Percentiles rank a stretch among this genome's conserved stretches.
phyloP scores from a whole-genome alignment of 2,888 invertebrate genomes.

The Rhabditophanes sp. region DNA sequence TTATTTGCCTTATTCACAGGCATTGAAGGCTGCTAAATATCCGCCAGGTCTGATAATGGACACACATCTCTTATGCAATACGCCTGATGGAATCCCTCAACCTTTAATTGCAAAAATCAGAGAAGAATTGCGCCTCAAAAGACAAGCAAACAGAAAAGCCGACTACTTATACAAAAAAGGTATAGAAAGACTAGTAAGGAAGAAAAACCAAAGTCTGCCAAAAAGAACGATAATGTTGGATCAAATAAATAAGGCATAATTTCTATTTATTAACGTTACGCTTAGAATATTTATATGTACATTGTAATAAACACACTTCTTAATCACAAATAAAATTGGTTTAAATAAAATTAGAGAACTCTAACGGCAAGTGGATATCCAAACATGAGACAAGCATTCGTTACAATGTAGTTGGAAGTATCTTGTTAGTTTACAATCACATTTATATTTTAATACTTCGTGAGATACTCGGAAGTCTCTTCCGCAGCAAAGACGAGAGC shows the following conservation, averaged over 20 bases:
- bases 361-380: slow-evolving; percentile 38
- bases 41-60: not conserved
- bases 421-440: slow-evolving; percentile 46
- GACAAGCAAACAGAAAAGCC: too few species aligned
- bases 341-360: not conserved
- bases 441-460: slow-evolving; percentile 37
- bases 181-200: too few species aligned
- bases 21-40: slow-evolving; percentile 1
- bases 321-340: too few species aligned
- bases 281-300: too few species aligned
- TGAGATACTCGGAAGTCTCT: slow-evolving; percentile 46
- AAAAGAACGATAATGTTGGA: not conserved
- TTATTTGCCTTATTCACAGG: too few species aligned
- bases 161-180: too few species aligned
- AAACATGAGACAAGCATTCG: slow-evolving; percentile 37
- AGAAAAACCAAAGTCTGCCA: slow-evolving; percentile 1
- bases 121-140: too few species aligned
- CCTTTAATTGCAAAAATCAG: too few species aligned
- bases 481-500: slow-evolving; percentile 50
- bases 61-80: too few species aligned
- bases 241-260: slow-evolving; percentile 2
- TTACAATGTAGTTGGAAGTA: slow-evolving; percentile 45
- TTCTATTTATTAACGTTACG: too few species aligned
- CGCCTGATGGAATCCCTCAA: too few species aligned
- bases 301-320: too few species aligned